phyloP scores from a whole-genome alignment of 1,140 invertebrate species.

The Calosoma granatense region DNA sequence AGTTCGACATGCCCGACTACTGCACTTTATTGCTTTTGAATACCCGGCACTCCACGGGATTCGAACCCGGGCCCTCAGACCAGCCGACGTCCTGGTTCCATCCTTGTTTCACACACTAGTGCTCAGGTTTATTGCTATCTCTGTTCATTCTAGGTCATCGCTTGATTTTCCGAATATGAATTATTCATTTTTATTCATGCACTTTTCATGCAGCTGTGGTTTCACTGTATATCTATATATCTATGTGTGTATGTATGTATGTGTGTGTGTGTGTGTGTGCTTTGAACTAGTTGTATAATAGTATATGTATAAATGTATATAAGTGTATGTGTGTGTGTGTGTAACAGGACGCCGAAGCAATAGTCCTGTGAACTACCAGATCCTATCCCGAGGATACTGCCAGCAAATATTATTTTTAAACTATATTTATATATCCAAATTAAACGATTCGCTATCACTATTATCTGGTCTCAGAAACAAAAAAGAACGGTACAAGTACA shows the following conservation, averaged over 20 bases:
- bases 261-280: neutral
- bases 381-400: constrained; percentile 27
- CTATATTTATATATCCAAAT: constrained; percentile 30
- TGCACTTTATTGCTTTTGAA: constrained; percentile 36
- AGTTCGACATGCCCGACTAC: constrained; percentile 22
- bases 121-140: neutral
- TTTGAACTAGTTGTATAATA: neutral
- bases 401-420: constrained; percentile 31
- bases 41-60: constrained; percentile 31
- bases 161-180: constrained; percentile 10
- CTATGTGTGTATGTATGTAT: neutral
- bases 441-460: constrained; percentile 15
- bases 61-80: constrained; percentile 18
- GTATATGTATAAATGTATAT: no score
- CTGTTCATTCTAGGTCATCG: neutral
- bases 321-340: neutral
- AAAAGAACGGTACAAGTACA: no score
- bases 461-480: neutral
- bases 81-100: constrained; percentile 14
- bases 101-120: neutral
- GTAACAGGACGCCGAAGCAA: neutral
- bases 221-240: neutral
- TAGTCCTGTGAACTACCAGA: no score
- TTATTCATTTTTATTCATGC: constrained; percentile 11
- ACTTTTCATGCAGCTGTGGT: neutral